A percentile compares a stretch with the other conserved stretches of the same genome.
Conservation (phyloP, 2,797 vertebrate genomes). For the Peromyscus melanophrys region DNA sequence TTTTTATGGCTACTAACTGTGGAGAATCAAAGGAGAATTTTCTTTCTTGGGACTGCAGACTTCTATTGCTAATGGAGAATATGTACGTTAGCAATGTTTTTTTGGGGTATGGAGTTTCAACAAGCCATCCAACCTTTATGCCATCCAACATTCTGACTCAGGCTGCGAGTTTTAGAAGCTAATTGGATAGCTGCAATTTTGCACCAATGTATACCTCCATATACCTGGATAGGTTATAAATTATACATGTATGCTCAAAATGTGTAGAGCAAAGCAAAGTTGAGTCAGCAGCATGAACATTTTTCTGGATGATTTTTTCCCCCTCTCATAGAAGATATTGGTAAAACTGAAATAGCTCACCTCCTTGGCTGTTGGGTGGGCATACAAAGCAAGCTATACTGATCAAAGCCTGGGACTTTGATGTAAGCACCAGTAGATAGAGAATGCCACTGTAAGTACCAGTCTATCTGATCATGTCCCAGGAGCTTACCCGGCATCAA, state of each 20-base stretch:
- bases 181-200: background rate
- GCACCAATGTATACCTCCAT: background rate
- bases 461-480: background rate
- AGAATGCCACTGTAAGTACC: background rate
- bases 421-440: background rate
- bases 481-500: background rate
- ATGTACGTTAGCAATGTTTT: background rate
- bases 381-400: background rate
- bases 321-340: background rate
- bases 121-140: background rate
- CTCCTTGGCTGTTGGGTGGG: background rate
- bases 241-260: background rate
- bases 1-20: constrained; percentile 61
- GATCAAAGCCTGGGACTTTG: background rate
- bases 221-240: background rate
- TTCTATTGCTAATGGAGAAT: background rate
- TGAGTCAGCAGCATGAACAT: background rate
- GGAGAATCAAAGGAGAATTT: constrained; percentile 39
- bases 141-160: background rate
- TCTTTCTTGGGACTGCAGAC: constrained; percentile 9
- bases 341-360: background rate
- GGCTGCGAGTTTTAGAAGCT: background rate
- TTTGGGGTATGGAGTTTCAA: background rate
- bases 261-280: background rate
- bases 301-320: background rate